Evolutionary conservation across 2,888 invertebrate genomes (phyloP).

Genomic region (Octodonta nipae): DNA sequence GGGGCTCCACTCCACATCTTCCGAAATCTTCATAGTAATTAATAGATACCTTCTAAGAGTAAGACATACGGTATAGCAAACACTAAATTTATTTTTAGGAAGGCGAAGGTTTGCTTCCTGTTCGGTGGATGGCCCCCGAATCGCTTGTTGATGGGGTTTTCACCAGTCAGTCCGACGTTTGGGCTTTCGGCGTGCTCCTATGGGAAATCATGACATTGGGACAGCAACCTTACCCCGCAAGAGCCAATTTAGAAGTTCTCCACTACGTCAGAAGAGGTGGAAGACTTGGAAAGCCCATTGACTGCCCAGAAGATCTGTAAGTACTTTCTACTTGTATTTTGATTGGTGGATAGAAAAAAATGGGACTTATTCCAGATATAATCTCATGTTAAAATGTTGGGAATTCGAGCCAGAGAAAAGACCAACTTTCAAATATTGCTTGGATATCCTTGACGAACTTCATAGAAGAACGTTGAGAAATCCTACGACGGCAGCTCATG

Average conservation of each 20-base stretch:
- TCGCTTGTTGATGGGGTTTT: slow-evolving; percentile 91
- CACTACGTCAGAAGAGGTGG: slow-evolving; percentile 82
- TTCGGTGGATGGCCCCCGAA: slow-evolving; percentile 96
- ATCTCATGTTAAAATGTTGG: slow-evolving; percentile 82
- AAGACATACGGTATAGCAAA: neutral
- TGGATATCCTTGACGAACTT: slow-evolving; percentile 45
- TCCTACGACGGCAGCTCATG: slow-evolving; percentile 34
- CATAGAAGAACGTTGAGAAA: slow-evolving; percentile 28
- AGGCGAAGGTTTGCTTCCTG: slow-evolving; percentile 78
- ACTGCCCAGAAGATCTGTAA: slow-evolving; percentile 72
- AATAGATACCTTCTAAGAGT: too few species aligned
- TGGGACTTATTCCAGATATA: slow-evolving; percentile 47
- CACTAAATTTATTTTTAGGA: slow-evolving; percentile 7
- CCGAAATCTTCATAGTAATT: too few species aligned
- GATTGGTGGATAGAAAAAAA: too few species aligned
- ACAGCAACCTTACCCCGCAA: slow-evolving; percentile 90
- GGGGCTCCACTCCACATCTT: too few species aligned
- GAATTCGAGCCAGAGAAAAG: slow-evolving; percentile 66
- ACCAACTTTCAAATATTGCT: slow-evolving; percentile 75
- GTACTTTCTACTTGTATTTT: slow-evolving; percentile 24
- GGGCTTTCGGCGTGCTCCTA: slow-evolving; percentile 85
- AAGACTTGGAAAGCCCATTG: slow-evolving; percentile 63
- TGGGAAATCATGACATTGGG: slow-evolving; percentile 97
- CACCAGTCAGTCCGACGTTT: slow-evolving; percentile 92
- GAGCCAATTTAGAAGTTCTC: slow-evolving; percentile 83